Conservation (phyloP, 2,888 invertebrate genomes). For the Agonopterix alstromeriana region DNA sequence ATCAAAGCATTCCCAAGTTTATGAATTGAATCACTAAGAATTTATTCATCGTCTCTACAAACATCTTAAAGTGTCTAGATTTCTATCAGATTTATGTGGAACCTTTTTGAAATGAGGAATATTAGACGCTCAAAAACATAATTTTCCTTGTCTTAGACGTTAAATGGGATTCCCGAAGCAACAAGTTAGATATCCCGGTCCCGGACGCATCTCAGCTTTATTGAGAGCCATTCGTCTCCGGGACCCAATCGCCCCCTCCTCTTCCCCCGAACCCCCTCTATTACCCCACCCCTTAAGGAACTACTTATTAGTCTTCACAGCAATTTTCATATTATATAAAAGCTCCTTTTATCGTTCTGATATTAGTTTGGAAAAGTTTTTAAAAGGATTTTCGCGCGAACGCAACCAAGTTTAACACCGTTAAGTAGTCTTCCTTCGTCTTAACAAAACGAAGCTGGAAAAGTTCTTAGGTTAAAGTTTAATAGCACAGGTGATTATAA, state of each 20-base stretch:
- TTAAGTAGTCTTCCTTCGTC: slow-evolving; percentile 15
- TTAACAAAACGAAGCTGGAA: slow-evolving; percentile 6
- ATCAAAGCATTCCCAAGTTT: too few relatives aligned
- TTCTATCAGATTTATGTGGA: too few relatives aligned
- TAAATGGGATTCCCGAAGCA: slow-evolving; percentile 42
- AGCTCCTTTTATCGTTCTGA: slow-evolving; percentile 18
- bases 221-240: slow-evolving; percentile 57
- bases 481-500: neutral
- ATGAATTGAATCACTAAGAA: too few relatives aligned
- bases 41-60: too few relatives aligned
- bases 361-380: slow-evolving; percentile 17
- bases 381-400: slow-evolving; percentile 19
- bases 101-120: too few relatives aligned
- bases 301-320: slow-evolving; percentile 24
- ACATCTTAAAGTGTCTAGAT: too few relatives aligned
- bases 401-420: slow-evolving; percentile 18
- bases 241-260: slow-evolving; percentile 28
- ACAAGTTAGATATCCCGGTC: slow-evolving; percentile 59
- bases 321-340: slow-evolving; percentile 28
- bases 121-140: neutral
- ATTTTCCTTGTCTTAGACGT: neutral
- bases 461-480: slow-evolving; percentile 5
- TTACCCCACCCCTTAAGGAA: slow-evolving; percentile 10
- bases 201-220: slow-evolving; percentile 50
- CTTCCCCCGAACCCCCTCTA: slow-evolving; percentile 9